Base-by-base conservation (phyloP, 2,888 invertebrate genomes). In the Drosophila rubida region DNA sequence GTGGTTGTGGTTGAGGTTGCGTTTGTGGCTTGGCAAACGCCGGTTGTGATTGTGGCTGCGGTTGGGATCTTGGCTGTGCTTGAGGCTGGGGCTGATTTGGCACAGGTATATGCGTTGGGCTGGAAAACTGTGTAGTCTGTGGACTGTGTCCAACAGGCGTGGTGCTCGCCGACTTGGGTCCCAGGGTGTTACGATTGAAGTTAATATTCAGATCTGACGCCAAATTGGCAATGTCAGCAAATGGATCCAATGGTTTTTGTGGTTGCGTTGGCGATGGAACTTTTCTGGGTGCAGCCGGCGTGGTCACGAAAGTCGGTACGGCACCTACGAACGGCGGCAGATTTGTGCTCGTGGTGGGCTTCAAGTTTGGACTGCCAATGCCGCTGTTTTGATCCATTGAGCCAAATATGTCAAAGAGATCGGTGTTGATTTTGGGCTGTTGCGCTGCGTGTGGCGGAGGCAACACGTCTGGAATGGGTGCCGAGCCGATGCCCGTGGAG, bases 391-490 rank as follows among this genome's bases (percentile, higher is more conserved):
- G 69, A 71, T 84, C 83, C 11, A 93, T 82, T 9, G 93, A 90
- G 53, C 94, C 95, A 87, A 95, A 95, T 5, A 95, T 95, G 88
- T 95, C 95, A 84, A 95, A 95, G 64, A 94, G 91, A 59, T 92
- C 92, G 2, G 83, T 73, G 45, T 72, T 86, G 5, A 83, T 53
- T 55, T 75, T 89, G 9, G 90, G 71, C 63, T 86, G 75, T 61
- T 72, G 72, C 32, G 58, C 32, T 11, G 65, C 49, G 27, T 60
- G 63, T 8, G 69, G 78, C 3, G 87, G 74, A 8, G 84, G 84
- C 41, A 87, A 37, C 9, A 92, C 87, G 73, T 92, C 92, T 19
- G 92, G 92, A 51, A 91, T 90, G 2, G 90, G 65, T 3, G 87
- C 85, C n/a, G 90, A 85, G 7, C 89, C 90, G 45, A 90, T 87